Evolutionary conservation across 2,888 invertebrate species (phyloP), one percentile per base, ranked within the genome.

Genomic region (Helicoverpa assulta): DNA sequence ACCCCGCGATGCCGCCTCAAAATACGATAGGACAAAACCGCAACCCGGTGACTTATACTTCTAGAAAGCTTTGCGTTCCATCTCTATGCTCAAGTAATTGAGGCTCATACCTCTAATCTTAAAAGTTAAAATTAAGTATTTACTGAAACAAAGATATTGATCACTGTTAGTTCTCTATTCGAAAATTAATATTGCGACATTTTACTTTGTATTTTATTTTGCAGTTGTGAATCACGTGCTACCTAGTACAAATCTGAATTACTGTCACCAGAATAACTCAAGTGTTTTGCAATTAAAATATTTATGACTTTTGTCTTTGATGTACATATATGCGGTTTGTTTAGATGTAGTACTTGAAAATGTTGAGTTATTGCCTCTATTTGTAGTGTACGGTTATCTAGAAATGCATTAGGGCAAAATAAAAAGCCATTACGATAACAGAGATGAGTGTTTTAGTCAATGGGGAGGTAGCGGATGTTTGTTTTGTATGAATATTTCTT

Each of bases 341-440:
- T 85, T 85, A 80, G 79, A 82, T 79, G 76, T 69, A 82, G 87
- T 86, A 91, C 94, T 94, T 91, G 92, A 93, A 87, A 86, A 87
- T 80, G 70, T 88, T 93, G 89, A 92, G 89, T 90, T 88, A 92
- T 89, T 85, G 75, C 86, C 51, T 64, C 76, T 76, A 80, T 85
- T 88, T 92, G 90, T 87, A 93, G 92, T 91, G 62, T 61, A 54
- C 59, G 79, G 62, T 90, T 91, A 92, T 92, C 92, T 89, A 73
- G 63, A 78, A 88, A 89, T 81, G 84, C 90, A 90, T 91, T 90
- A 90, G 78, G 82, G 77, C 81, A 73, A 85, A 85, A 87, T 86
- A 84, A 86, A 87, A 88, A 86, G 80, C 85, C 81, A 88, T 90
- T 87, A 86, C 73, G 84, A 85, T 83, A 73, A 67, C 59, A 43